Evolutionary conservation across 2,797 vertebrate species (phyloP).

Genomic region (Sebastes trivittatus): DNA sequence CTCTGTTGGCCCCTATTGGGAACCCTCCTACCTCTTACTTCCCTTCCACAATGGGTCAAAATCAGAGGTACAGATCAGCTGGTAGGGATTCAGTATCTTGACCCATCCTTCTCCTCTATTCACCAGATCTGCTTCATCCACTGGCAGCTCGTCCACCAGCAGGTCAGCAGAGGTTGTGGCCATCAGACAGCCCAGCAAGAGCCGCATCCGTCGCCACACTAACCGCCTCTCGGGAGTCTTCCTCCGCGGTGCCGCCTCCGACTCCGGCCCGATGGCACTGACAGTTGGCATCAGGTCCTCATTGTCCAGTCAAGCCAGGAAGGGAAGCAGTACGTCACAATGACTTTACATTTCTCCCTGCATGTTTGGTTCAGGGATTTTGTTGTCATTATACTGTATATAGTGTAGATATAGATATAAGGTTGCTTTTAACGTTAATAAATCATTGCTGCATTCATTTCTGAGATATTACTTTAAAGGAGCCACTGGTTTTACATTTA

Average conservation of each 20-base stretch:
- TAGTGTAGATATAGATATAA: not conserved
- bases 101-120: not conserved
- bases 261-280: slow-evolving; percentile 57
- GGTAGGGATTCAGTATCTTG: not conserved
- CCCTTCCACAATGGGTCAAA: not conserved
- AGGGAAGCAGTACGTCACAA: slow-evolving; percentile 66
- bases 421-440: no score
- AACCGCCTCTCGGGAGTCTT: slow-evolving; percentile 85
- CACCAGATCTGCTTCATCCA: slow-evolving; percentile 77
- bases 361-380: not conserved
- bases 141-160: slow-evolving; percentile 53
- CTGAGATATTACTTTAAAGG: no score
- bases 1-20: not conserved
- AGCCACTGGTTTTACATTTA: no score
- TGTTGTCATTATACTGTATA: not conserved
- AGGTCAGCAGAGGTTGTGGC: slow-evolving; percentile 63
- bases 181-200: slow-evolving; percentile 77
- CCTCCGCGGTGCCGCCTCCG: slow-evolving; percentile 56
- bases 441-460: no score
- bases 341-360: not conserved
- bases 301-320: slow-evolving; percentile 55
- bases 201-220: slow-evolving; percentile 77
- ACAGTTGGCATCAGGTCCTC: slow-evolving; percentile 57
- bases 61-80: not conserved
- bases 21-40: not conserved